These are phyloP conservation scores for Piaya cayana DNA, from an alignment of 2,113 vertebrate species.

Conservation along the genomic window DNA sequence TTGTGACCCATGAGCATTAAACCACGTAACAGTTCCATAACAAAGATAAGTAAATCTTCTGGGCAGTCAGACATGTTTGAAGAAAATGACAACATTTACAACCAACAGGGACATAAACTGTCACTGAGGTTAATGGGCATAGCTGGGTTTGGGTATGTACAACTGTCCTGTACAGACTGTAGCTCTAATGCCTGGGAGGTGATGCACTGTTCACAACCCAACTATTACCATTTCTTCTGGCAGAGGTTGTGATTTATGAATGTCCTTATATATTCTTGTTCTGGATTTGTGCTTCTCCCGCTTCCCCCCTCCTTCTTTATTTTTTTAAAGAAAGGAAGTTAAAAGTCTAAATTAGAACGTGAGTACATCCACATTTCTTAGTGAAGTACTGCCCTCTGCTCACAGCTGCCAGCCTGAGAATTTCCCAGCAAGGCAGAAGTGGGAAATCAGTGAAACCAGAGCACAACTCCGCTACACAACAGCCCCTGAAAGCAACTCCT, in stretches of 20 bases:
- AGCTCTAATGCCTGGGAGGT: not conserved
- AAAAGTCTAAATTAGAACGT: not conserved
- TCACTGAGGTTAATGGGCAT: not conserved
- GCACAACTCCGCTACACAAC: fast-evolving
- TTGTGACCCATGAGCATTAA: not conserved
- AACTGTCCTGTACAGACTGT: not conserved
- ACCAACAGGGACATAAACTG: not conserved
- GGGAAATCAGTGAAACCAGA: not conserved
- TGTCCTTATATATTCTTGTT: not conserved
- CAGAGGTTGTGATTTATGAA: not conserved
- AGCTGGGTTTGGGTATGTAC: not conserved
- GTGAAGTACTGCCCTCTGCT: not conserved
- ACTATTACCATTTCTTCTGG: not conserved
- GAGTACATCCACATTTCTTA: fast-evolving
- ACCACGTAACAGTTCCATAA: not conserved
- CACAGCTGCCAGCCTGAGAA: not conserved
- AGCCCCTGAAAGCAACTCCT: not conserved
- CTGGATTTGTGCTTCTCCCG: not conserved
- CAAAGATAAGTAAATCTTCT: not conserved
- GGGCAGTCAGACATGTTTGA: not conserved
- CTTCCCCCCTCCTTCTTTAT: no score
- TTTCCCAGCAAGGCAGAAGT: not conserved
- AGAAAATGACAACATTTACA: not conserved
- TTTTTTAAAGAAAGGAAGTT: not conserved
- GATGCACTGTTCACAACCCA: not conserved